Conservation (phyloP, 2,888 invertebrate genomes). For the Platypus cylindrus region DNA sequence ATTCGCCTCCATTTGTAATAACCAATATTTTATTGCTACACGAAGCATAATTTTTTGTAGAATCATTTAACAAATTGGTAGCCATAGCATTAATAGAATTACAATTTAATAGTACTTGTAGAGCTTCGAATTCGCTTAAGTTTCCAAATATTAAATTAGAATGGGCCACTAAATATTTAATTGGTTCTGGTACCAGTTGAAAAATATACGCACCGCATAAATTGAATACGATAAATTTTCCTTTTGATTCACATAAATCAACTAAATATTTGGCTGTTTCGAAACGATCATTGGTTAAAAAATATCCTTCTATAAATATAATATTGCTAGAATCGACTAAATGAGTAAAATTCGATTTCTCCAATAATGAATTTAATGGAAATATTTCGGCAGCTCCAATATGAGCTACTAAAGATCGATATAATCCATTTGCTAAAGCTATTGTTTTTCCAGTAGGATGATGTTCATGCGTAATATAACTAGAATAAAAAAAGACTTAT, state of each 20-base stretch:
- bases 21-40: slow-evolving; percentile 45
- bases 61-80: slow-evolving; percentile 10
- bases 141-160: slow-evolving; percentile 46
- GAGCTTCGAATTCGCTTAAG: slow-evolving; percentile 38
- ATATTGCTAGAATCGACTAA: slow-evolving; percentile 24
- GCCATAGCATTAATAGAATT: slow-evolving; percentile 16
- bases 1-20: slow-evolving; percentile 48
- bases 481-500: slow-evolving; percentile 10
- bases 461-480: slow-evolving; percentile 27
- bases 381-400: slow-evolving; percentile 42
- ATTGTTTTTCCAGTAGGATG: slow-evolving; percentile 40
- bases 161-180: slow-evolving; percentile 35
- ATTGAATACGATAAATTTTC: slow-evolving; percentile 39
- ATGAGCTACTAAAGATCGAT: slow-evolving; percentile 40
- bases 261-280: slow-evolving; percentile 36
- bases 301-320: slow-evolving; percentile 46
- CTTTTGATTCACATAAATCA: slow-evolving; percentile 30
- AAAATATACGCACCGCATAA: slow-evolving; percentile 44
- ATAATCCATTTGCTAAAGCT: slow-evolving; percentile 36
- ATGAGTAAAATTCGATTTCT: slow-evolving; percentile 15
- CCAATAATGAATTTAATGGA: slow-evolving; percentile 26
- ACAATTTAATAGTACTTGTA: slow-evolving; percentile 29
- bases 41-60: slow-evolving; percentile 17
- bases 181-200: slow-evolving; percentile 29
- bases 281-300: slow-evolving; percentile 39